Evolutionary conservation across 1,140 invertebrate genomes (phyloP), one percentile per base, ranked within the genome.

Genomic region (Drosophila neocordata): DNA sequence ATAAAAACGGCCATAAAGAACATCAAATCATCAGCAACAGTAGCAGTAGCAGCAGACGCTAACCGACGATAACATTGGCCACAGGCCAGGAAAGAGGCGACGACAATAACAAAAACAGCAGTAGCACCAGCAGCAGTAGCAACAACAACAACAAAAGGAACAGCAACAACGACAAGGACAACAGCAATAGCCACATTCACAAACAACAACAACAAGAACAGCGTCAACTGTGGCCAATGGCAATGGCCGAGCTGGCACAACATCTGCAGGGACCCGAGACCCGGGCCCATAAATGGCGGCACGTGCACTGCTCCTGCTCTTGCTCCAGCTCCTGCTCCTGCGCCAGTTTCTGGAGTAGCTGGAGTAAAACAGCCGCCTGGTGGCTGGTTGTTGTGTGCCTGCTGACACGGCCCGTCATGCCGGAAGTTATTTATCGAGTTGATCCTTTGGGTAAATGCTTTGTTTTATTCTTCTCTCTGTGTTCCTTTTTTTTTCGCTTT

Each of bases 371-470:
- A 53, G 69, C 69, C 73, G 73, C 73, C 77, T 76, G 74, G 73
- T 38, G 73, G 52, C 41, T 79, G 53, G 65, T 75, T 68, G 69
- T 74, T 75, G 65, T 82, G 38, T 78, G 77, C 69, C 67, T 80
- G 65, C 69, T 88, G 74, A 87, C 73, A 62, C 73, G 73, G 66
- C 77, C 82, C 64, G 85, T 83, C 71, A 77, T 83, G 69, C 77
- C 82, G 71, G 85, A 89, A 78, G 82, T 89, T 77, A 85, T 89
- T 80, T 89, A 87, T 77, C 79, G 85, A 76, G 85, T 89, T 74
- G 85, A 89, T 89, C 85, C 85, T 76, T 87, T 89, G 80, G 85
- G 85, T 89, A 89, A 85, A 79, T 82, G 73, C 80, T 81, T 71
- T 84, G 69, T 80, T 74, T 73, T 82, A 73, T 76, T 73, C 64